Evolutionary conservation across 2,113 vertebrate species (phyloP).

Genomic region (Elephas maximus): DNA sequence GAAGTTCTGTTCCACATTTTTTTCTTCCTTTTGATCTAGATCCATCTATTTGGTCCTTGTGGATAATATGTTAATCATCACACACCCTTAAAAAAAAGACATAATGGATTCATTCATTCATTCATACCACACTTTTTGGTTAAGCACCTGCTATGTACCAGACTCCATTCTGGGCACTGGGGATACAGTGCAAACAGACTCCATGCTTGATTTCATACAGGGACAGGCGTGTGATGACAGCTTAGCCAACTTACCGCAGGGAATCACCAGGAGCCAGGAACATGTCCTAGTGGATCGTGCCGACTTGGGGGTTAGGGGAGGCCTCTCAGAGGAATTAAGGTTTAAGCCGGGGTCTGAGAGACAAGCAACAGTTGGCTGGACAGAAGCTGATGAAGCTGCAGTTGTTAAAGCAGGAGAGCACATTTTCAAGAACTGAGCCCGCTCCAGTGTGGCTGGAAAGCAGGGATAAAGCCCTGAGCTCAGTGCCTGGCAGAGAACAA

Average conservation of each 20-base stretch:
- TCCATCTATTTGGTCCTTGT: no score
- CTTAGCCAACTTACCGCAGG: accelerated
- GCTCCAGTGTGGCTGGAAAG: background rate
- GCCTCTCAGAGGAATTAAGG: background rate
- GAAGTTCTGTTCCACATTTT: no score
- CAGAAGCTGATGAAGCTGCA: background rate
- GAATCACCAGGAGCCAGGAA: no score
- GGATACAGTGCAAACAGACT: background rate
- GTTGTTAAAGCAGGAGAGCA: background rate
- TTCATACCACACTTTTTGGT: background rate
- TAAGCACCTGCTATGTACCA: background rate
- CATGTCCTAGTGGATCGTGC: background rate
- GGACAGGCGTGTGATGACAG: background rate
- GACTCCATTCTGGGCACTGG: background rate
- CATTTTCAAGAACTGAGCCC: background rate
- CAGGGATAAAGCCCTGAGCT: background rate
- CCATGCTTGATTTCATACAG: background rate
- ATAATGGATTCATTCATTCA: background rate
- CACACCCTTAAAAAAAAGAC: background rate
- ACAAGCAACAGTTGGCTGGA: background rate
- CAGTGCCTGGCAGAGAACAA: background rate
- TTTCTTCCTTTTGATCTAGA: no score
- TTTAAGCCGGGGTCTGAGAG: background rate
- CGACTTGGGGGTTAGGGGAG: background rate
- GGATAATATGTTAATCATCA: background rate